Evolutionary conservation across 2,113 vertebrate genomes (phyloP), one percentile per base, ranked within the genome.

Genomic region (Mormoops blainvillei): DNA sequence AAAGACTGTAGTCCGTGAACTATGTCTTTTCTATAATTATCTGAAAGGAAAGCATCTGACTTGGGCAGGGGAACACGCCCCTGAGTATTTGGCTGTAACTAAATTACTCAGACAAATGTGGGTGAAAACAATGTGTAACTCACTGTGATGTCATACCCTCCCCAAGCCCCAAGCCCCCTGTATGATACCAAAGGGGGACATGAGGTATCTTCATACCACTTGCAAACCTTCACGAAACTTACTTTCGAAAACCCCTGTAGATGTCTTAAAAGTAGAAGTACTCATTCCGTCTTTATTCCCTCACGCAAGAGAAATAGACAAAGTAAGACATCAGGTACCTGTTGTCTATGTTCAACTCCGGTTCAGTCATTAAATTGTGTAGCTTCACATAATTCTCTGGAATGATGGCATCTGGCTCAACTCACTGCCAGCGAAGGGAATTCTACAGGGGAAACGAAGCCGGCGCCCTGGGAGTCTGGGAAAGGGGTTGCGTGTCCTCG

Each of bases 271-370:
- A 88, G 38, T 13, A n/a, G 8, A 76, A 82, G 28, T 3, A 0
- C 18, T 7, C 52, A 1, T 33, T 71, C 73, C 28, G 15, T 70
- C 83, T 92, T 50, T 20, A 68, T 0, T 33, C 70, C n/a, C 22
- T 58, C 15, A 19, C 0, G 52, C 48, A 41, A 54, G 56, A 74
- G 33, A 70, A 67, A 61, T 0, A 77, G 28, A 38, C 68, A 54
- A 4, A 12, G 4, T n/a, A 41, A 63, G 74, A 19, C 7, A 1
- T 0, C 1, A 0, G 10, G 58, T 16, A 38, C 22, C 74, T 43
- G 45, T 2, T 10, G 38, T 15, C 74, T 9, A 7, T 3, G 18
- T 4, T 67, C 31, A 19, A 63, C 52, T 78, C 63, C 36, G 48
- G 83, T 15, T 87, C 71, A n/a, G 1, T 73, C 67, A 85, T 36